Evolutionary conservation across 1,140 invertebrate genomes (phyloP), one percentile per base, ranked within the genome.

Genomic region (Drosophila ohnishii): DNA sequence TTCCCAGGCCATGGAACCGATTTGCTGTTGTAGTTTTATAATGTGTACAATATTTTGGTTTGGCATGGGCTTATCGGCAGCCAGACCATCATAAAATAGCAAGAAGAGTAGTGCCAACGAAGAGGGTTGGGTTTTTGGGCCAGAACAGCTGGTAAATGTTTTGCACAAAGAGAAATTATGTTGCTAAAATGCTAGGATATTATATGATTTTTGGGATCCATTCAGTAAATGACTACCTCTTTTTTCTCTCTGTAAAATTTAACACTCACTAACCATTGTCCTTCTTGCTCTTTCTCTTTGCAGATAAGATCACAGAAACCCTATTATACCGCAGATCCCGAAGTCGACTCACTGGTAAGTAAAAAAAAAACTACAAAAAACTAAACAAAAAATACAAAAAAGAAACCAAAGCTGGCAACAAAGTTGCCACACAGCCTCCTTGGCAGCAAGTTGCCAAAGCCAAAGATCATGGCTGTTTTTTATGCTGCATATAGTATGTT

Each of bases 261-360:
- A 59, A 74, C 76, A 66, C 48, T 44, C 50, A 53, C 50, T 72
- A 48, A 61, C 62, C 60, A 51, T 50, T 10, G 63, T 71, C 60
- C 44, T 45, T 34, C 19, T 60, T 37, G 35, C 40, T 63, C 37
- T 67, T 93, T 94, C 93, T 93, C 93, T 93, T 95, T 96, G 90
- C 96, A 98, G 97, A 98, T 98, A 94, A 96, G 97, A 93, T 96
- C 97, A 95, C 97, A 99, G 94, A 98, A 98, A 95, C 97, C 97
- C 91, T 98, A 98, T 94, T 99, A 99, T 94, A 97, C 97, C 94
- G 97, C 98, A 91, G 97, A 99, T 94, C 97, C 97, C 91, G 98
- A 99, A 95, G 96, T 99, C 93, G 98, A 99, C 94, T 98, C 97
- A 94, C 95, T 99, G 95, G 97, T 99, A 95, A 98, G 97, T 97